Base-by-base conservation (phyloP, 2,113 vertebrate species). In the Canis aureus region DNA sequence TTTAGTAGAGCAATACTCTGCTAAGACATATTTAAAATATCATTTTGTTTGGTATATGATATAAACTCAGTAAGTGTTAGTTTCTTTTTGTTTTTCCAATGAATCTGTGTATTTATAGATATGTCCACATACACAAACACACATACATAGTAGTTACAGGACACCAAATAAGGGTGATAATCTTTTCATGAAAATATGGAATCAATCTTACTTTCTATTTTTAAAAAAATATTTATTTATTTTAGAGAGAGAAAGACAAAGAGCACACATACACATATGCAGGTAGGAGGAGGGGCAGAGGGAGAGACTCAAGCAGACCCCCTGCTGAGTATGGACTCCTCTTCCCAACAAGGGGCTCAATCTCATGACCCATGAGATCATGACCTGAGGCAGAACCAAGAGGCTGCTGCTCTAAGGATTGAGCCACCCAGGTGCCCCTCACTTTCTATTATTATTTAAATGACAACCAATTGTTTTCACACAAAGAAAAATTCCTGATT, bases 11-110 rank as follows among this genome's bases (percentile, higher is more conserved):
- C 11, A 94, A 74, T 38, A 64, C 32, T 79, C 74, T 53, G 2
- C 43, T 91, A 96, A 93, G 86, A 78, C 27, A 79, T 90, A 97
- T 51, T 94, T 93, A 38, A 95, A 57, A 91, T 89, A 73, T 85
- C 51, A 78, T 64, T 35, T 62, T 94, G n/a, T 43, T 12, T 95
- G 19, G 12, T 11, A 97, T 11, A 86, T 80, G 35, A 87, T 67
- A 82, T 55, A 51, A 91, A 67, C 25, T 95, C n/a, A 85, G 62
- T 29, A 55, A 71, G 71, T n/a, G 2, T 69, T 93, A 78, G 49
- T 27, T 66, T 71, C 53, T 35, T 89, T 95, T 71, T 76, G 4
- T 27, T 81, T 95, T 62, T 94, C 19, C 9, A 90, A 20, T 60
- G 84, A 38, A 27, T 53, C 8, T 67, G 15, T 73, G 0, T 60